Base-by-base conservation (phyloP, 2,113 vertebrate genomes). In the Embiotoca jacksoni region DNA sequence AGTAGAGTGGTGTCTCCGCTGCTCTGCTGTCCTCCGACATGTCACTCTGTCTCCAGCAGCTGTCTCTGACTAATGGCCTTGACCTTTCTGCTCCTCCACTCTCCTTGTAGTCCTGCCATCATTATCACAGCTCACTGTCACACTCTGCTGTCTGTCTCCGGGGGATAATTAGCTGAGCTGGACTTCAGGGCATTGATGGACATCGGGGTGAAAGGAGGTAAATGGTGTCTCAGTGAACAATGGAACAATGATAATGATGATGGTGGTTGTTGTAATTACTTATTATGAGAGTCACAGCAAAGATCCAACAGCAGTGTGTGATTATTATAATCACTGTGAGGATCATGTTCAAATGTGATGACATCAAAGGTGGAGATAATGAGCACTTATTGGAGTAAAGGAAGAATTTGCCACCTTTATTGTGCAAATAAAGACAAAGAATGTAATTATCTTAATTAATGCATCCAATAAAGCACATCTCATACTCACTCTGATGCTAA, bases 31-130 rank as follows among this genome's bases (percentile, higher is more conserved):
- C 75, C 75, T 78, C 57, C 60, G 58, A 59, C 79, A 52, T 80
- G 84, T 80, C 84, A 77, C 69, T 70, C 53, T 70, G 84, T 90
- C 83, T 89, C 85, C 78, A 62, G 84, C 88, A 90, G 85, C 87
- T 88, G 85, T 82, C 81, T 79, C 78, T 30, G 16, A 58, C 78
- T 88, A 88, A 87, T 85, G 78, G 78, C 75, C 66, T 46, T 47
- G 44, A 87, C 88, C 81, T 90, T 84, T 82, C 85, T 64, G 73
- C 75, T 84, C 65, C 66, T 81, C 37, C 73, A 7, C 37, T 58
- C 73, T 82, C 67, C 84, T 85, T 67, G 49, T 31, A 72, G 77
- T 49, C 7, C 64, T 31, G 70, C 61, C 80, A 54, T 87, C 83
- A 73, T 81, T 73, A 79, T 75, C 85, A 13, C 75, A 36, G 62